Conservation (phyloP, 2,113 vertebrate genomes). For the Zosterops borbonicus region DNA sequence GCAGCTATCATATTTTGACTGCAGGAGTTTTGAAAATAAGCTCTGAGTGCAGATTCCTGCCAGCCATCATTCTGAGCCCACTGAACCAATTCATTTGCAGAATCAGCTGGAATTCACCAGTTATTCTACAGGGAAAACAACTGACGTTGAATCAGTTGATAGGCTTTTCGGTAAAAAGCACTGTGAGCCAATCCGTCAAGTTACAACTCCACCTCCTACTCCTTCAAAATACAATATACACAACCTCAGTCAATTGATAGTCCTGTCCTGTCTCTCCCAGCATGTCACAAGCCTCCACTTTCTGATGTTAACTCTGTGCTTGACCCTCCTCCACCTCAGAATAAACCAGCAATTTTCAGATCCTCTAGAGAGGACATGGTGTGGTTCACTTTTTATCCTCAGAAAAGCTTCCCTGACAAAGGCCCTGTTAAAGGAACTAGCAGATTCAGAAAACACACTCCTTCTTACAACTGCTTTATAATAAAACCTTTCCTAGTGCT, state of each 20-base stretch:
- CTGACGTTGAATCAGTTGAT: constrained; percentile 72
- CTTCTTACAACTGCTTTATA: constrained; percentile 84
- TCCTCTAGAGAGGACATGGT: constrained; percentile 79
- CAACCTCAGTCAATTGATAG: constrained; percentile 58
- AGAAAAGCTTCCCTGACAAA: constrained; percentile 87
- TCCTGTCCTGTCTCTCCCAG: constrained; percentile 68
- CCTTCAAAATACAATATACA: constrained; percentile 70
- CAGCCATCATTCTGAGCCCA: constrained; percentile 77
- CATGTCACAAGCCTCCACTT: constrained; percentile 76
- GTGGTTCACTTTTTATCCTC: constrained; percentile 77
- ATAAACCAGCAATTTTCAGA: constrained; percentile 77
- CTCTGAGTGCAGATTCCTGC: constrained; percentile 69
- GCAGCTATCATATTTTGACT: constrained; percentile 86
- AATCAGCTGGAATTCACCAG: constrained; percentile 76
- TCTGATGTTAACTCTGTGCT: constrained; percentile 78
- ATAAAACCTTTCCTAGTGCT: constrained; percentile 84
- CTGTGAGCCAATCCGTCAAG: constrained; percentile 74
- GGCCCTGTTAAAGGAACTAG: constrained; percentile 79
- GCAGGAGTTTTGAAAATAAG: constrained; percentile 83
- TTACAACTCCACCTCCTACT: constrained; percentile 69
- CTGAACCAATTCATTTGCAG: constrained; percentile 74
- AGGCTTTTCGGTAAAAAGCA: constrained; percentile 78
- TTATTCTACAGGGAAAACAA: constrained; percentile 73
- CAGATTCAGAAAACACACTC: constrained; percentile 74
- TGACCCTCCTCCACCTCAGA: constrained; percentile 72